A percentile compares a stretch with the other conserved stretches of the same genome.
Conservation (phyloP, 2,113 vertebrate species). For the Paradoxurus hermaphroditus region DNA sequence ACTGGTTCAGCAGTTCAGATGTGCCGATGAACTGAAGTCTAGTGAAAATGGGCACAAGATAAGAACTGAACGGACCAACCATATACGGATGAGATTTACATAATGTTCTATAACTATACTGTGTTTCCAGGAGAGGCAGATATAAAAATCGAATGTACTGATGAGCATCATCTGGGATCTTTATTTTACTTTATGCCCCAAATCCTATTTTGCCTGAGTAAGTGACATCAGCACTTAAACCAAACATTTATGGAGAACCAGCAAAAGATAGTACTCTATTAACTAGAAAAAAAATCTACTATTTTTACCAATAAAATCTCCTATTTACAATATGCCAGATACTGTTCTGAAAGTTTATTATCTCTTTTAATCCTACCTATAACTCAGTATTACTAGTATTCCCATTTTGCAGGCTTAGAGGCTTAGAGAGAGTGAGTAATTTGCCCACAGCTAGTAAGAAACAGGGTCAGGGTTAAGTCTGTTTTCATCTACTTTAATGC, state of each 20-base stretch:
- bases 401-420: background rate
- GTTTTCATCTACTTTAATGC: conserved; percentile 11
- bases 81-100: background rate
- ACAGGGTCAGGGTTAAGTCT: background rate
- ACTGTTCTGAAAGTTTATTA: background rate
- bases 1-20: background rate
- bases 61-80: background rate
- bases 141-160: background rate
- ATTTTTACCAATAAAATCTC: background rate
- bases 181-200: background rate
- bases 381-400: background rate
- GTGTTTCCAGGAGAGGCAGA: background rate
- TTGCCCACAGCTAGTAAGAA: conserved; percentile 18
- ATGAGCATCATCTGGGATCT: background rate
- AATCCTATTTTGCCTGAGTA: background rate
- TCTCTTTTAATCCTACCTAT: background rate
- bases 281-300: background rate
- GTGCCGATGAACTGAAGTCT: background rate
- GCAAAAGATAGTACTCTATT: background rate
- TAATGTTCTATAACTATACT: background rate
- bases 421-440: conserved; percentile 13
- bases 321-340: background rate
- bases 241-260: background rate
- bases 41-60: background rate
- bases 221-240: background rate